Conservation (phyloP, 2,113 vertebrate species). For the Nycticebus coucang region DNA sequence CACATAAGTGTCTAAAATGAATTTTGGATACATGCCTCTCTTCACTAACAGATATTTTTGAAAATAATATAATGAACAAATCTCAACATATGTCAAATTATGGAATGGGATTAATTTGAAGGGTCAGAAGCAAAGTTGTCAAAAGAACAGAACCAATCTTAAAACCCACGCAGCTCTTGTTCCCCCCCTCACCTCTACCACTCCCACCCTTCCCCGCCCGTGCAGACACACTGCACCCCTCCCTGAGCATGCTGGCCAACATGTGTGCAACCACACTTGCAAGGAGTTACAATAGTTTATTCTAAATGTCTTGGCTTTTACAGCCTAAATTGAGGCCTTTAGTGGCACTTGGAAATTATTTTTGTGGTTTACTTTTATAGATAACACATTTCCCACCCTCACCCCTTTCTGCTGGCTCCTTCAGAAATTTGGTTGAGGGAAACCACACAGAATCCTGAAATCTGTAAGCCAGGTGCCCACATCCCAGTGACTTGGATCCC, state of each 20-base stretch:
- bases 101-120: conserved; percentile 9
- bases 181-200: fast-evolving
- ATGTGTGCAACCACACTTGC: conserved; percentile 39
- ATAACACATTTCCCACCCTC: conserved; percentile 77
- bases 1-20: neutral
- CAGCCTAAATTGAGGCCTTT: conserved; percentile 76
- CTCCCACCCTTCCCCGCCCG: neutral
- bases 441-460: conserved; percentile 84
- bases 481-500: conserved; percentile 80
- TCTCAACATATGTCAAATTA: conserved; percentile 23
- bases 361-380: conserved; percentile 84
- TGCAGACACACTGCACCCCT: neutral
- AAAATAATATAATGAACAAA: conserved; percentile 30
- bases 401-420: conserved; percentile 74
- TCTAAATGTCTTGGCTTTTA: conserved; percentile 75
- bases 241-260: neutral
- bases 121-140: conserved; percentile 14
- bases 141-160: neutral
- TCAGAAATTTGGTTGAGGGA: conserved; percentile 80
- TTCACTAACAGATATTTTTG: conserved; percentile 1
- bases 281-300: conserved; percentile 76
- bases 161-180: neutral
- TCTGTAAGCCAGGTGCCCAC: conserved; percentile 82
- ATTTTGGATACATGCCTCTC: neutral
- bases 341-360: conserved; percentile 81